Base-by-base conservation (phyloP, 2,888 invertebrate species). In the Hipparchia sbordonii region DNA sequence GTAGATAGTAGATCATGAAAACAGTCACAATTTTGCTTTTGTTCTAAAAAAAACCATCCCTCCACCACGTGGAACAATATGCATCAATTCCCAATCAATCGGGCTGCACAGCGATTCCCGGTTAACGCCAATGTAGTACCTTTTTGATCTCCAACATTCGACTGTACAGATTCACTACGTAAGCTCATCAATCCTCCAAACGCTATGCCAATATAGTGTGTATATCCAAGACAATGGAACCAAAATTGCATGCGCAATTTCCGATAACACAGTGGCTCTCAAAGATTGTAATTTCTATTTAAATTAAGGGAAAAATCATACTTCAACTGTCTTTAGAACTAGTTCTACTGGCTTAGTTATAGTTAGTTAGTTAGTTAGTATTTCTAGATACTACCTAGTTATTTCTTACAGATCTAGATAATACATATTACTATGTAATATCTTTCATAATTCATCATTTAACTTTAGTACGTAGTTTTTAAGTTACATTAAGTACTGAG, bases 181-280 rank as follows among this genome's bases (percentile, higher is more conserved):
- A 13, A 60, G 59, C 56, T 59, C 62, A 67, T 72, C 54, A 72
- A 63, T 59, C 46, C 46, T 60, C 23, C 4, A 70, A 60, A 67
- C 23, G 33, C n/a, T 23, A 70, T 65, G 10, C 72, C 72, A 72
- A 63, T 70, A 74, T 72, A 76, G 74, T 60, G 67, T 57, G 61
- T 76, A 70, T 60, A n/a, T 45, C 67, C 13, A 23, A 70, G 70
- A 70, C 70, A 74, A 74, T 74, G 68, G 72, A 72, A 33, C 70
- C 57, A 72, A 74, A 74, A 72, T 74, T 76, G 75, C 74, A 74
- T 74, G 67, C 56, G 63, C 67, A n/a, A 68, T 68, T 76, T 72
- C 51, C 67, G 63, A 67, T 70, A 68, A 56, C 70, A 12, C 60
- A 68, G 60, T 51, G 59, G 48, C 39, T 52, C 68, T 51, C 68